phyloP scores from a whole-genome alignment of 2,113 vertebrate species.

The Benitochromis conjunctus region DNA sequence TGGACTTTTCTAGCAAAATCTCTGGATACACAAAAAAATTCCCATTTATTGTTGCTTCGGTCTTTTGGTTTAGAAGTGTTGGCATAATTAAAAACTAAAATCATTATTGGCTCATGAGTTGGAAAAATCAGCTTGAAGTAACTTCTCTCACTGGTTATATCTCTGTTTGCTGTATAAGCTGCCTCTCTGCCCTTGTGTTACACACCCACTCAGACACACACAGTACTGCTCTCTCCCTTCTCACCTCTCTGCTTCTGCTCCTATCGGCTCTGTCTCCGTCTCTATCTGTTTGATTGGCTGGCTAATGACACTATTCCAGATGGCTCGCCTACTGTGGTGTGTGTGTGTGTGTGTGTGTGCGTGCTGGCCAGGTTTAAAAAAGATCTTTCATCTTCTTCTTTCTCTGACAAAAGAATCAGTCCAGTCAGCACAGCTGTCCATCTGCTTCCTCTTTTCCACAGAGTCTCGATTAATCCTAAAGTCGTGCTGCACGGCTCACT shows the following conservation, averaged over 20 bases:
- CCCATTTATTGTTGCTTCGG: background rate
- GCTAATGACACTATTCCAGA: conserved; percentile 54
- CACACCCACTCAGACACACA: background rate
- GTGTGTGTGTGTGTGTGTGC: background rate
- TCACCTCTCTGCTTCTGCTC: background rate
- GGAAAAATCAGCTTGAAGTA: background rate
- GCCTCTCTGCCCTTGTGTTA: background rate
- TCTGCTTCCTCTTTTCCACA: conserved; percentile 16
- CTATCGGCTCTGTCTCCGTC: background rate
- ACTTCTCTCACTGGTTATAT: background rate
- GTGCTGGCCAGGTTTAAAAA: conserved; percentile 44
- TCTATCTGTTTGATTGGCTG: conserved; percentile 14
- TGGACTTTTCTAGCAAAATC: background rate
- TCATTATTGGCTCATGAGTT: background rate
- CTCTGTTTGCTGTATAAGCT: background rate
- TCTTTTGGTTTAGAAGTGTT: background rate
- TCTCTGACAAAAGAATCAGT: conserved; percentile 53
- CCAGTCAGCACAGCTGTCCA: conserved; percentile 59
- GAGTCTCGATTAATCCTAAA: conserved; percentile 32
- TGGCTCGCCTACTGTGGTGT: conserved; percentile 33
- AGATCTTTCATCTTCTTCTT: conserved; percentile 38
- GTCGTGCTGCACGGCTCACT: background rate
- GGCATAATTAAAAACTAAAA: background rate
- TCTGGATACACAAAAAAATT: background rate
- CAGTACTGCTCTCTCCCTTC: background rate